phyloP scores from a whole-genome alignment of 23 tunicate species.

The Ascidia mentula region DNA sequence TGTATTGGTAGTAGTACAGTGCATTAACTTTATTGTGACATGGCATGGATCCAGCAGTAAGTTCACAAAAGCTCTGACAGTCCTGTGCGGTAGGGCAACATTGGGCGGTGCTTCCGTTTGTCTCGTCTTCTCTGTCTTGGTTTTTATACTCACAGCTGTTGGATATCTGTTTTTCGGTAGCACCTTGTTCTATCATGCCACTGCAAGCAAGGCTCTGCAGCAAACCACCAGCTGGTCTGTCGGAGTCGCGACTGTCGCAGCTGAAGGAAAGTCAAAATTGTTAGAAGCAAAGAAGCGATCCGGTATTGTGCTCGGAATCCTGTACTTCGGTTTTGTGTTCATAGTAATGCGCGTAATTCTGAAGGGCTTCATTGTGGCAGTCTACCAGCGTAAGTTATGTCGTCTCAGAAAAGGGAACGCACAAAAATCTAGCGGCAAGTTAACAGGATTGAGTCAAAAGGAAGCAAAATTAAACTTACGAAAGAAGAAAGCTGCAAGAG shows the following conservation, averaged over 20 bases:
- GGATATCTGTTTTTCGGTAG: constrained; percentile 16
- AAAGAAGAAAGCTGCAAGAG: background rate
- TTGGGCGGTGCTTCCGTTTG: background rate
- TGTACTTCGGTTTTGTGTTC: constrained; percentile 22
- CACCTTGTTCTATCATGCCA: background rate
- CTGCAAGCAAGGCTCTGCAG: background rate
- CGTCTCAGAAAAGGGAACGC: background rate
- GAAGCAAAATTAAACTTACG: background rate
- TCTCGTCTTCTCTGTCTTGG: background rate
- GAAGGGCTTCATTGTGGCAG: constrained; percentile 37
- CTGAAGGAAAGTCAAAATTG: background rate
- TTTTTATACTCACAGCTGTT: background rate
- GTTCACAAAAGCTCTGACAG: constrained; percentile 7
- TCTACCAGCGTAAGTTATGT: constrained; percentile 18
- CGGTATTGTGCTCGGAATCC: background rate
- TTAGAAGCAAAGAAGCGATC: background rate
- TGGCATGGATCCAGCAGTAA: constrained; percentile 37
- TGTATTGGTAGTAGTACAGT: constrained; percentile 21
- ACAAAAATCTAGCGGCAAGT: background rate
- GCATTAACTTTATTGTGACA: constrained; percentile 14
- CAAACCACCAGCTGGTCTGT: background rate
- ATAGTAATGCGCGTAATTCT: constrained; percentile 21
- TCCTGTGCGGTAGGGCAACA: constrained; percentile 1
- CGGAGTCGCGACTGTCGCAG: constrained; percentile 3
- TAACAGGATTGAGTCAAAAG: background rate